Percentiles rank a stretch among this genome's conserved stretches.
These are phyloP conservation scores for Hirtodrosophila alboralis DNA, from an alignment of 2,888 invertebrate genomes.

Conservation along the genomic window DNA sequence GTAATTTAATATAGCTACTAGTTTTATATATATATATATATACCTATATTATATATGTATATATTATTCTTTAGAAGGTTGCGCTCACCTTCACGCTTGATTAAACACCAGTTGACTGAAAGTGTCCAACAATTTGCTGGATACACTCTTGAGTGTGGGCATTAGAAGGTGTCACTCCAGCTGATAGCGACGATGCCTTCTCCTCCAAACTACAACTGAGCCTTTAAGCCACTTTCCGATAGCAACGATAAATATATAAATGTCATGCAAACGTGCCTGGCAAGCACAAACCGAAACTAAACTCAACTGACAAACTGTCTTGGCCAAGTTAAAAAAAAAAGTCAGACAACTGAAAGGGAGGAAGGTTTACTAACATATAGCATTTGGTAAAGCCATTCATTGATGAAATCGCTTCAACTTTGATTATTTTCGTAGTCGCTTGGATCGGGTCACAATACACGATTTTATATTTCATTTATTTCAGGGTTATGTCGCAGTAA, in stretches of 20 bases:
- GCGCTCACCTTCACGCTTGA: slow-evolving; percentile 36
- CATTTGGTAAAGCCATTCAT: slow-evolving; percentile 24
- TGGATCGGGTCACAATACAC: not conserved
- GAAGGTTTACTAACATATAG: slow-evolving; percentile 6
- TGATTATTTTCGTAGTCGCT: no score
- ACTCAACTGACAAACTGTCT: slow-evolving; percentile 4
- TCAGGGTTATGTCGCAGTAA: slow-evolving; percentile 46
- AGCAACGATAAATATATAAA: slow-evolving; percentile 24
- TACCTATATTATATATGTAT: not conserved
- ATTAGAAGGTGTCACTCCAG: slow-evolving; percentile 11
- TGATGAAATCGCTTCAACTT: slow-evolving; percentile 34
- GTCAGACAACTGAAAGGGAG: not conserved
- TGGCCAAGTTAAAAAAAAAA: slow-evolving; percentile 7
- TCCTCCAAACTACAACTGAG: no score
- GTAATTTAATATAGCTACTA: no score
- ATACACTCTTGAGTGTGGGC: slow-evolving; percentile 1
- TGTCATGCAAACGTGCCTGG: slow-evolving; percentile 49
- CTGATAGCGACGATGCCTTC: slow-evolving; percentile 13
- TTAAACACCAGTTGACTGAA: slow-evolving; percentile 5
- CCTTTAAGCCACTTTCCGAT: slow-evolving; percentile 38
- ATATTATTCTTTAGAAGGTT: not conserved
- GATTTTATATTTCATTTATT: no score
- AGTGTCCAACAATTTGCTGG: not conserved
- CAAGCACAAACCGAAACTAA: slow-evolving; percentile 32
- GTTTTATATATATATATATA: slow-evolving; percentile 1